Evolutionary conservation across 1,140 invertebrate species (phyloP), one percentile per base, ranked within the genome.

Genomic region (Pseudomyrmex cubaensis): DNA sequence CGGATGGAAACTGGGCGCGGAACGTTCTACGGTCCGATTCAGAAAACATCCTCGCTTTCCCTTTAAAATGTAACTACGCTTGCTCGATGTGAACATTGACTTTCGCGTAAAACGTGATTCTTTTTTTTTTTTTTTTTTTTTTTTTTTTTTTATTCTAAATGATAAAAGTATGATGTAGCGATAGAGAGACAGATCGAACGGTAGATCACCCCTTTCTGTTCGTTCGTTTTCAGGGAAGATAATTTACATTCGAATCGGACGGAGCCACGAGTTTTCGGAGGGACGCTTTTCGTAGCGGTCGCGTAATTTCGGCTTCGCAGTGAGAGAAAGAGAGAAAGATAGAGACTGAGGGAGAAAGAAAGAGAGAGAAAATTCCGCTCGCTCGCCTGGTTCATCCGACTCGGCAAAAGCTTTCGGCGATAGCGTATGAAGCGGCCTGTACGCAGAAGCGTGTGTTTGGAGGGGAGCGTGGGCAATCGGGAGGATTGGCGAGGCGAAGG

Each of bases 341-440:
- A 57, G n/a, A 57, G 56, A 57, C n/a, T 10, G 56, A 59, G n/a
- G 4, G 17, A 59, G 56, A 20, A 17, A 56, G 8, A 57, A 73
- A 88, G 73, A 82, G 83, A 67, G 35, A 25, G 64, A 77, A 54
- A 80, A 70, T 61, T 80, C n/a, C 22, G 50, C 10, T 50, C 12
- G 20, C 48, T 76, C 83, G 87, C 48, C 74, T 84, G 35, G 86
- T 85, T 89, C 87, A 76, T 89, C 80, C 84, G 85, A 84, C 70
- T 88, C 84, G 78, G 76, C 76, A 88, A 82, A 88, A 85, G 87
- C 87, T 83, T 88, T 83, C 50, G 83, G 62, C 76, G 72, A 73
- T 70, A 86, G 76, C 73, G 61, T 84, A 82, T 86, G 84, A 86
- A 88, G 78, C 74, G 75, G 74, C 85, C 87, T 89, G 88, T 89